Evolutionary conservation across 2,113 vertebrate species (phyloP).

Genomic region (Tinamus guttatus): DNA sequence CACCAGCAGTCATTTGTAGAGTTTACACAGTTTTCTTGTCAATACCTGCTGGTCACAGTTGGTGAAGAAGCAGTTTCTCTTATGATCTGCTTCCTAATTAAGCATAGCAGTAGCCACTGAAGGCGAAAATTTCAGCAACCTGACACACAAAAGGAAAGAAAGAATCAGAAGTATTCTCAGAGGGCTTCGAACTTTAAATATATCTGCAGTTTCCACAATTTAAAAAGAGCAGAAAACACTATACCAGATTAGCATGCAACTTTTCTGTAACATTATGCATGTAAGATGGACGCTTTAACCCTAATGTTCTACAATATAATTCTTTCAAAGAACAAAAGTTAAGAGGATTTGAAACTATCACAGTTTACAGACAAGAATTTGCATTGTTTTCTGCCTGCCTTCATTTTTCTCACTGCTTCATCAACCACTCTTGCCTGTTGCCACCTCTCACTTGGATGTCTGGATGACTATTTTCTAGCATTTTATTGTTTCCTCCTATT

Average conservation of each 20-base stretch:
- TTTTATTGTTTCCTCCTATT: background rate
- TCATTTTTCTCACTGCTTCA: background rate
- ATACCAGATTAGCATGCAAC: background rate
- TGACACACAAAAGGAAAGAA: background rate
- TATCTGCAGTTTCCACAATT: background rate
- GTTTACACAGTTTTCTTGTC: constrained; percentile 65
- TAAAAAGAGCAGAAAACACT: constrained; percentile 3
- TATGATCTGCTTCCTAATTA: constrained; percentile 69
- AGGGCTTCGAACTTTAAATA: background rate
- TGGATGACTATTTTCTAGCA: background rate
- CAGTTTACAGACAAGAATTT: background rate
- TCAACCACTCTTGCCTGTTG: background rate
- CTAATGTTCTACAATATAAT: background rate
- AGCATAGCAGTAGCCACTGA: constrained; percentile 20
- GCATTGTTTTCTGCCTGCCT: background rate
- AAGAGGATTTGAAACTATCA: background rate
- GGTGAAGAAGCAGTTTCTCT: constrained; percentile 82
- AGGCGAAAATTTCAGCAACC: constrained; percentile 21
- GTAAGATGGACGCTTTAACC: background rate
- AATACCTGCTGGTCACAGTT: constrained; percentile 72
- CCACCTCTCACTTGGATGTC: background rate
- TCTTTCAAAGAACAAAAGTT: background rate
- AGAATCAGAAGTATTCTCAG: background rate
- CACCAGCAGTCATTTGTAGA: constrained; percentile 35
- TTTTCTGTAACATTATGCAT: constrained; percentile 9